Base-by-base conservation (phyloP, 2,888 invertebrate species). In the Microplitis manilae region DNA sequence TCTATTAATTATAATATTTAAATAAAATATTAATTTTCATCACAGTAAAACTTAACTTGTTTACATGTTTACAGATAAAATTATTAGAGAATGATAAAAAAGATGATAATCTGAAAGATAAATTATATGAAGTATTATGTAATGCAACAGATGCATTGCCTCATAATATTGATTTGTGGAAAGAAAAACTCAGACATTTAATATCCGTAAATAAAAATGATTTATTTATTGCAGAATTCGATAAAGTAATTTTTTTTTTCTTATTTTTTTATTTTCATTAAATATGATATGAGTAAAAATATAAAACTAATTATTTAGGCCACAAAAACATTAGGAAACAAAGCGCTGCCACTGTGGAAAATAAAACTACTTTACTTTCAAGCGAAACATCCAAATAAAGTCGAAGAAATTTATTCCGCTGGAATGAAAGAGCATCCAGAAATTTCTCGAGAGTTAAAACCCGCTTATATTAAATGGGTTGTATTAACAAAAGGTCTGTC, bases 391-490 rank as follows among this genome's bases (percentile, higher is more conserved):
- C 85, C 88, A 7, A 87, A 89, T 59, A 87, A 89, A 79, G 86
- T 89, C 5, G 90, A 91, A 79, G 84, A 87, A 68, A 85, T 91
- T 73, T 92, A 90, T 78, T 85, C 89, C 82, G 86, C 89, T 41
- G 91, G 90, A 7, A 83, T 93, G 76, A 91, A 89, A 80, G 91
- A 92, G 84, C 91, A 92, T 79, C 90, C 90, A 83, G 88, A 87
- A 77, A 89, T 93, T 67, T 85, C 93, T 1, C 87, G 91, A 77
- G 88, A 91, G 39, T 89, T 94, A 38, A 94, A 93, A 88, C 93
- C 93, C 0, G 91, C 91, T 82, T 93, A 93, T 76, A 88, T 94
- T 0, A 91, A 93, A 84, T 94, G 93, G 92, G 83, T 92, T 38
- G 93, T 89, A 38, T 81, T 91, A 41, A 86, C 86, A n/a, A 90